Percentiles rank a stretch among this genome's conserved stretches.
Conservation (phyloP, 2,888 invertebrate genomes). For the Elmis aenea region DNA sequence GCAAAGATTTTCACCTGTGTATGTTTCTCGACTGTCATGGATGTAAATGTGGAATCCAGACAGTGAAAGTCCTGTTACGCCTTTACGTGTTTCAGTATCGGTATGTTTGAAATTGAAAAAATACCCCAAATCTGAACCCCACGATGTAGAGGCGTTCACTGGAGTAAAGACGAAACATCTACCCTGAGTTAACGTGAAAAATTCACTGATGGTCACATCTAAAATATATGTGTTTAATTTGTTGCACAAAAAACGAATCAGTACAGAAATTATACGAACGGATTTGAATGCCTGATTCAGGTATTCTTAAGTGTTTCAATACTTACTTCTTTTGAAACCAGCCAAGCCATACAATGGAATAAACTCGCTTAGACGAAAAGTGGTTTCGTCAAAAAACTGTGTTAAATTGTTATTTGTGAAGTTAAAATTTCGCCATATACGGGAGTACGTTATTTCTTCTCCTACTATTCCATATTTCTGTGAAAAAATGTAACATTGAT, state of each 20-base stretch:
- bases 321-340: conserved; percentile 28
- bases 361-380: conserved; percentile 53
- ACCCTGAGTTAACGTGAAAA: conserved; percentile 53
- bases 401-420: too few relatives aligned
- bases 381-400: conserved; percentile 60
- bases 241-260: not conserved
- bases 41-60: conserved; percentile 59
- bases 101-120: conserved; percentile 55
- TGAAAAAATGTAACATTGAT: too few relatives aligned
- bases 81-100: not conserved
- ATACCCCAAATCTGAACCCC: conserved; percentile 53
- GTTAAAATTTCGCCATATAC: conserved; percentile 55
- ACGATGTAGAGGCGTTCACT: conserved; percentile 43
- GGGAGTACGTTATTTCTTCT: conserved; percentile 41
- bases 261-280: not conserved
- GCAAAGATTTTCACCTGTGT: too few relatives aligned
- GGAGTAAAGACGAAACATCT: conserved; percentile 58
- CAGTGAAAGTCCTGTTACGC: conserved; percentile 13
- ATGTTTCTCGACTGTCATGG: conserved; percentile 56
- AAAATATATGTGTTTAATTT: conserved; percentile 7
- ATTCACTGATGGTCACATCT: conserved; percentile 52
- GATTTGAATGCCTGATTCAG: not conserved
- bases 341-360: conserved; percentile 55
- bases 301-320: too few relatives aligned
- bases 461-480: conserved; percentile 52